These are phyloP conservation scores for Platanista minor DNA, from an alignment of 2,113 vertebrate species.

Conservation along the genomic window DNA sequence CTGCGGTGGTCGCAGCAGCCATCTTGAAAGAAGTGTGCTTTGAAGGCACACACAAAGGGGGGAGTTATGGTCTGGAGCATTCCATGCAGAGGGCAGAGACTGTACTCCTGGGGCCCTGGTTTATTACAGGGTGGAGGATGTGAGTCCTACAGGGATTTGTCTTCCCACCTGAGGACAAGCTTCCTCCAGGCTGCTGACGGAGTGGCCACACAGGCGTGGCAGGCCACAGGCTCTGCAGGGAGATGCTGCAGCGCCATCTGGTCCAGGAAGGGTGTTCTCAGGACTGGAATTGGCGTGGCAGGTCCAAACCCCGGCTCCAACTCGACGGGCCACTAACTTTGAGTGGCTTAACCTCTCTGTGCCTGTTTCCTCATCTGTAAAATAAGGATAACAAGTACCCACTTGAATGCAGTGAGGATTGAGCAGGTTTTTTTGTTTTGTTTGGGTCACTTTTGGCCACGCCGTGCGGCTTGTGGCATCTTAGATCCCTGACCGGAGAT, in stretches of 20 bases:
- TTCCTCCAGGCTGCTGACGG: background rate
- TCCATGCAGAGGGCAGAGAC: background rate
- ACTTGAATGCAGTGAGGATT: background rate
- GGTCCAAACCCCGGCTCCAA: background rate
- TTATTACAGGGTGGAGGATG: background rate
- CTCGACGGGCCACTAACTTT: background rate
- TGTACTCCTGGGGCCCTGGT: no score
- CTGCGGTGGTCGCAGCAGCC: background rate
- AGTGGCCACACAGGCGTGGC: background rate
- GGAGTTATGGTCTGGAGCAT: accelerated
- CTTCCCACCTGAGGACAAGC: background rate
- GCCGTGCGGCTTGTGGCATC: no score
- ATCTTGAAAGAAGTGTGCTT: background rate
- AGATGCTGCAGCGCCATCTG: background rate
- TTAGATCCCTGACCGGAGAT: no score
- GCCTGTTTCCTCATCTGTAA: background rate
- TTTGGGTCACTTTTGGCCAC: no score
- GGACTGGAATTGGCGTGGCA: background rate
- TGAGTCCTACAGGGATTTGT: background rate
- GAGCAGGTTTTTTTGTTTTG: background rate
- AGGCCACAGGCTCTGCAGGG: background rate
- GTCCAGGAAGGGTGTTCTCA: background rate
- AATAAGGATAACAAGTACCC: background rate
- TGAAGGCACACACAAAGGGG: background rate
- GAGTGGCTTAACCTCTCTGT: background rate